Percentiles rank a stretch among this genome's conserved stretches.
Conservation (phyloP, 2,888 invertebrate species). For the Liodrosophila aerea region DNA sequence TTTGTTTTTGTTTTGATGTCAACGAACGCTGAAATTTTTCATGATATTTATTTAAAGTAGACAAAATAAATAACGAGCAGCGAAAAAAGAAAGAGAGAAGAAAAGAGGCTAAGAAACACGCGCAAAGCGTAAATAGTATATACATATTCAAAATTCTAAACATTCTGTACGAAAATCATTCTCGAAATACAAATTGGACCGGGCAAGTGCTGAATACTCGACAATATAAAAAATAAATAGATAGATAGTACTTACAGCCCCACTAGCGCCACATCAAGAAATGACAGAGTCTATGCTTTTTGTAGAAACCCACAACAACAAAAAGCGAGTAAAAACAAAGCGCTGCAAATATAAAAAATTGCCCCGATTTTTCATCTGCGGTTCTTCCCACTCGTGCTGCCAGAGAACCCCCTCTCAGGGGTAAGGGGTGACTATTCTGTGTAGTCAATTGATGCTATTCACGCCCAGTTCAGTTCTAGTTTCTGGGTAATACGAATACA, state of each 20-base stretch:
- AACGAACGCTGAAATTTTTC: slow-evolving; percentile 74
- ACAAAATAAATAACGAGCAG: slow-evolving; percentile 68
- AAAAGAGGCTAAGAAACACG: slow-evolving; percentile 56
- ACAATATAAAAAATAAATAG: slow-evolving; percentile 25
- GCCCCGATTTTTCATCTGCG: slow-evolving; percentile 39
- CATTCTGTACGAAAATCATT: slow-evolving; percentile 56
- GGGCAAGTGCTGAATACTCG: slow-evolving; percentile 19
- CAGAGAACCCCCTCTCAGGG: neutral
- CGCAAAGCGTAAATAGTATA: slow-evolving; percentile 48
- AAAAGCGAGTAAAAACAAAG: slow-evolving; percentile 7
- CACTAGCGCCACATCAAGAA: slow-evolving; percentile 61
- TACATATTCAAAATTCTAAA: slow-evolving; percentile 68
- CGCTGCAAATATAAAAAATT: slow-evolving; percentile 28
- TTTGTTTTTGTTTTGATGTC: slow-evolving; percentile 55
- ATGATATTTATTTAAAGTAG: slow-evolving; percentile 74
- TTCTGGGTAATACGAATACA: slow-evolving; percentile 10
- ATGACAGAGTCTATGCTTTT: slow-evolving; percentile 43
- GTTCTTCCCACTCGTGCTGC: slow-evolving; percentile 11
- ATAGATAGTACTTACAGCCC: slow-evolving; percentile 45
- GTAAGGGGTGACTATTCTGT: slow-evolving; percentile 6
- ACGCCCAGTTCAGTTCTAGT: slow-evolving; percentile 9
- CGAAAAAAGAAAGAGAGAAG: slow-evolving; percentile 36
- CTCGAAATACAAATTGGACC: slow-evolving; percentile 57
- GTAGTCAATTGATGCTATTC: slow-evolving; percentile 26
- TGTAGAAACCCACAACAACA: slow-evolving; percentile 18